These are phyloP conservation scores for Philaethria dido DNA, from an alignment of 2,888 invertebrate genomes.

Conservation along the genomic window DNA sequence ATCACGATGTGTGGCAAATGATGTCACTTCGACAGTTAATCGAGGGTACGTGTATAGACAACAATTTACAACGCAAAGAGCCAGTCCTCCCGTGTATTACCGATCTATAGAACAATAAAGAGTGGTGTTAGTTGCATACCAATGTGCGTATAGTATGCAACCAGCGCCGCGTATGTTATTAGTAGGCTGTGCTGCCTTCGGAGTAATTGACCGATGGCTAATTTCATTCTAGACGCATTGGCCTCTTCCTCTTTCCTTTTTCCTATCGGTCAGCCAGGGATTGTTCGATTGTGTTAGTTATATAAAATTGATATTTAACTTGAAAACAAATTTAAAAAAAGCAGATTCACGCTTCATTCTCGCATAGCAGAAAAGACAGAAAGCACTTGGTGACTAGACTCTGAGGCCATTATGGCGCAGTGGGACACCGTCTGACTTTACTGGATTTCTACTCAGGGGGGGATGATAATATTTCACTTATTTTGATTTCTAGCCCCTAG, in stretches of 20 bases:
- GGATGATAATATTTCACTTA: no score
- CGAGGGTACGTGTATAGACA: constrained; percentile 80
- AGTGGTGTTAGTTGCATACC: constrained; percentile 72
- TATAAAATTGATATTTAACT: background rate
- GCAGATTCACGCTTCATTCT: no score
- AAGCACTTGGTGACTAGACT: no score
- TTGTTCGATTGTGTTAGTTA: constrained; percentile 45
- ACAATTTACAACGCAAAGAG: constrained; percentile 82
- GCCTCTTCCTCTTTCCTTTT: constrained; percentile 82
- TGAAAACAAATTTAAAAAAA: background rate
- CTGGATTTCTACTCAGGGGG: no score
- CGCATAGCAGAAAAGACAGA: no score
- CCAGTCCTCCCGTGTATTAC: constrained; percentile 83
- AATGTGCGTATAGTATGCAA: constrained; percentile 78
- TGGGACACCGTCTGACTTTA: no score
- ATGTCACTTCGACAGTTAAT: constrained; percentile 66
- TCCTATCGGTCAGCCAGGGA: constrained; percentile 79
- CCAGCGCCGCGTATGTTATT: constrained; percentile 74
- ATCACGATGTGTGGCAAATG: constrained; percentile 22
- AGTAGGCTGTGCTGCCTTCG: constrained; percentile 74
- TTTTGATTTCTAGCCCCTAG: no score
- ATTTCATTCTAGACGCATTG: constrained; percentile 81
- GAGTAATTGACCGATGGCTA: constrained; percentile 82
- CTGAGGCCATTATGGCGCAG: no score
- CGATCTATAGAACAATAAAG: constrained; percentile 83